Evolutionary conservation across 2,888 invertebrate species (phyloP), one percentile per base, ranked within the genome.

Genomic region (Sycophila texana): DNA sequence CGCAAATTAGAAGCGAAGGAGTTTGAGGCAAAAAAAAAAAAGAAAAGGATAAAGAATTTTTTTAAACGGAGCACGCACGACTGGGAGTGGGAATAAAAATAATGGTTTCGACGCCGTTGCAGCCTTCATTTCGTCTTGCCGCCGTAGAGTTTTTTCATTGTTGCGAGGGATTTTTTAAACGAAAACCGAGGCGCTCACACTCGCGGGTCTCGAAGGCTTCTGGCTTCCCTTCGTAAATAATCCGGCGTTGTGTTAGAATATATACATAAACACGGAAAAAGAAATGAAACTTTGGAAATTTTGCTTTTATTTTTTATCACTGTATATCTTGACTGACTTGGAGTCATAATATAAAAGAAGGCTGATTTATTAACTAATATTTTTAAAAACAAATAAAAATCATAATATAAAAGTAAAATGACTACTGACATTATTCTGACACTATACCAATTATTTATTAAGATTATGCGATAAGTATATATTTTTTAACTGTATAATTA

Each of bases 61-160:
- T 57, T 51, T 51, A 57, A 65, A 20, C 18, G 58, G 55, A 63
- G 20, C 51, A 53, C 13, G 30, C 18, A n/a, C 30, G 49, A 39
- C n/a, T 39, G 30, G 39, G 47, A 10, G 18, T 13, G 26, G 57
- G 39, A 30, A 60, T 20, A 49, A 51, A 67, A 61, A 58, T 26
- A 61, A 70, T 73, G 26, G 65, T 81, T 82, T 82, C 81, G 78
- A 72, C 57, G 77, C 73, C 72, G 75, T 79, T 71, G 75, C 67
- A 80, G 79, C 82, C 82, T 82, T 84, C 81, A 80, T 86, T 86
- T 87, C 83, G 85, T 89, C 88, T 88, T 89, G 88, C 88, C 88
- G 86, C 85, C 84, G 83, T 85, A 74, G 20, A 74, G 58, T 51
- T 66, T 79, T 74, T 74, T 73, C 57, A 76, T 73, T 58, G 22